phyloP scores from a whole-genome alignment of 1,140 invertebrate species.

The Diploscapter pachys region DNA sequence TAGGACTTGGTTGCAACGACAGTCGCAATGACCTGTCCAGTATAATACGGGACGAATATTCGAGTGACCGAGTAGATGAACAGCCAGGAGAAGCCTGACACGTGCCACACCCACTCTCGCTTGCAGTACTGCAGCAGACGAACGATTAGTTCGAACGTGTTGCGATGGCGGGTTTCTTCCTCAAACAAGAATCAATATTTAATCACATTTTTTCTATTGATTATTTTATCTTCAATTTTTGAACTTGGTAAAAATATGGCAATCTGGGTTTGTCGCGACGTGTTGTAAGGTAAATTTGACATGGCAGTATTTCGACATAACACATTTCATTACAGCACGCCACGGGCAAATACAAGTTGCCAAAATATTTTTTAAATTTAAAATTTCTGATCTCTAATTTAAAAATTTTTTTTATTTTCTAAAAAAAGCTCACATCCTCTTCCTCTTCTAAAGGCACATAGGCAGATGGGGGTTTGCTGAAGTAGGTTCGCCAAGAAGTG shows the following conservation, averaged over 20 bases:
- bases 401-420: too few species aligned
- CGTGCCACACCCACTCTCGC: slow-evolving; percentile 43
- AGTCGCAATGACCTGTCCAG: slow-evolving; percentile 55
- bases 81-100: slow-evolving; percentile 44
- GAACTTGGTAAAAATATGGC: too few species aligned
- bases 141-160: slow-evolving; percentile 42
- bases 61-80: slow-evolving; percentile 46
- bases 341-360: too few species aligned
- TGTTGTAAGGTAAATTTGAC: too few species aligned
- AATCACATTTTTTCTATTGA: neutral
- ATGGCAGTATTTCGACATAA: too few species aligned
- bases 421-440: slow-evolving; percentile 3
- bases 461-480: slow-evolving; percentile 23
- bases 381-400: too few species aligned
- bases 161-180: slow-evolving; percentile 27
- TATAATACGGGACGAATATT: slow-evolving; percentile 56
- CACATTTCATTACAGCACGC: slow-evolving; percentile 35
- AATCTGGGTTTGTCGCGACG: too few species aligned
- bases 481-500: slow-evolving; percentile 35
- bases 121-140: slow-evolving; percentile 43
- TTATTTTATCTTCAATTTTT: neutral
- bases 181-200: neutral
- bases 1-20: slow-evolving; percentile 52
- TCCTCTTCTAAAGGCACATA: slow-evolving; percentile 25
- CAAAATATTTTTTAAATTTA: too few species aligned